Evolutionary conservation across 2,888 invertebrate species (phyloP), one percentile per base, ranked within the genome.

Genomic region (Stenotaenia linearis): DNA sequence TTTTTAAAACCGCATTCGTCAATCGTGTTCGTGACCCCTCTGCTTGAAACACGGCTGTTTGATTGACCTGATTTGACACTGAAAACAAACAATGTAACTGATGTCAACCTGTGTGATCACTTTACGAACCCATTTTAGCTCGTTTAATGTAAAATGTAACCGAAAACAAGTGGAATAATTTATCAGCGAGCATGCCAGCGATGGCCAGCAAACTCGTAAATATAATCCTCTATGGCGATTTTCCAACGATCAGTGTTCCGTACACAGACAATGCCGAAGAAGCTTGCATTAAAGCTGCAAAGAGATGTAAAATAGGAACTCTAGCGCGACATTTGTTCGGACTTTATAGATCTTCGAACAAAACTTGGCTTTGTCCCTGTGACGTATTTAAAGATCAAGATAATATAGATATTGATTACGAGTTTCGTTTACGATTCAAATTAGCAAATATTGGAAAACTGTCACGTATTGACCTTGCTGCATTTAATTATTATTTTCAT

Each of bases 401-500:
- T 30, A 87, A 87, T 15, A 86, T 87, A 79, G 89, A 90, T 83
- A 61, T 25, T 4, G 75, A 79, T 23, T 85, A 86, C 84, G 93
- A 93, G 83, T 91, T 95, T 83, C 90, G 95, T 81, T 90, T 96
- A 84, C 90, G 96, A 78, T 95, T 92, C 85, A 94, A 93, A 87
- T 89, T 91, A 30, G 90, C 92, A 2, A 89, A 89, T 83, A 85
- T 92, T 69, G 86, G 88, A 12, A 88, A 90, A 82, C 86, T 93
- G 77, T 90, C 90, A 83, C 89, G 90, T 80, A 86, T 92, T 77
- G 95, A 96, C 86, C 86, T 88, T 76, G 90, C 90, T 79, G 92
- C 95, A 0, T 95, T 93, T 85, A 91, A 94, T 84, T 96, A 95
- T 86, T 92, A 92, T 85, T 96, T 93, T 85, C 91, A 92, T 86